Percentiles rank a stretch among this genome's conserved stretches.
Evolutionary conservation across 2,797 vertebrate genomes (phyloP).

Genomic region (Sternarchorhynchus goeldii): DNA sequence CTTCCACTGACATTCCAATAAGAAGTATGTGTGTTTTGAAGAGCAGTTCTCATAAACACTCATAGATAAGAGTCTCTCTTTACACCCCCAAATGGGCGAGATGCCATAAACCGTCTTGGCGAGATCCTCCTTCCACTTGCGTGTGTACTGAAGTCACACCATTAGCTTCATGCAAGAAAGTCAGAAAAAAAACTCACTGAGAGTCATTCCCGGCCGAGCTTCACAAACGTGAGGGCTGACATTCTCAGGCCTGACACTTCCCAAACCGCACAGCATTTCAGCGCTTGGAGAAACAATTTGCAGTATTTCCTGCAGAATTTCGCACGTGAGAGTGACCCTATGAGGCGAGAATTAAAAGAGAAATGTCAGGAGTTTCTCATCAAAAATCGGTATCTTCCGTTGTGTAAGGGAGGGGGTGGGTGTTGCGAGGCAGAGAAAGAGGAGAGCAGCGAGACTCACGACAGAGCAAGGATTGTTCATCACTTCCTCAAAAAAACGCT

Average conservation of each 20-base stretch:
- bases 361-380: conserved; percentile 13
- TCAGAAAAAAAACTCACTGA: too few species aligned
- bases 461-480: conserved; percentile 33
- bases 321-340: not conserved
- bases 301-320: too few species aligned
- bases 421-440: too few species aligned
- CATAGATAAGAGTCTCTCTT: conserved; percentile 76
- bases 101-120: conserved; percentile 68
- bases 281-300: too few species aligned
- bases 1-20: conserved; percentile 57
- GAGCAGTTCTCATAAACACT: conserved; percentile 76
- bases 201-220: too few species aligned
- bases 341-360: not conserved
- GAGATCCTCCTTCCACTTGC: conserved; percentile 66
- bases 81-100: conserved; percentile 62
- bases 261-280: too few species aligned
- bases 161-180: not conserved
- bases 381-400: not conserved
- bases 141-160: conserved; percentile 55
- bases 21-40: conserved; percentile 75
- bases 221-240: too few species aligned
- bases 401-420: not conserved
- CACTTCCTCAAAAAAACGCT: conserved; percentile 23
- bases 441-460: not conserved
- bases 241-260: too few species aligned